Percentiles rank a stretch among this genome's conserved stretches.
These are phyloP conservation scores for Halocaridina rubra DNA, from an alignment of 2,888 invertebrate species.

Conservation along the genomic window DNA sequence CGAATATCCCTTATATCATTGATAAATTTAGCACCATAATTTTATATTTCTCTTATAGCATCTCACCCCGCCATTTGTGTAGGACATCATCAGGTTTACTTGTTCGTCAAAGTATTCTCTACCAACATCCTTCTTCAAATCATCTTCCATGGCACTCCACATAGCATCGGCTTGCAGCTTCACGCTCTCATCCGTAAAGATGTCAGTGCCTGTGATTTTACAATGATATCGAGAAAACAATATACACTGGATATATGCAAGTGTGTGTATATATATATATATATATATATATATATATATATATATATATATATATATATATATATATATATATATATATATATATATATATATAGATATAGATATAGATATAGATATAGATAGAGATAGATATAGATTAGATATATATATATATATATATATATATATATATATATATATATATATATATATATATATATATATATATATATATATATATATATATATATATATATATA, in stretches of 20 bases:
- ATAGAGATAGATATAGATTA: too few relatives aligned
- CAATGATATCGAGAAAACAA: too few relatives aligned
- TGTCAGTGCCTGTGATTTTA: not conserved
- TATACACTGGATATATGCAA: too few relatives aligned
- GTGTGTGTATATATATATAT: too few relatives aligned
- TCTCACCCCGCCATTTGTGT: not conserved
- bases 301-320: not conserved
- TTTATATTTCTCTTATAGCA: too few relatives aligned
- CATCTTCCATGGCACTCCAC: not conserved
- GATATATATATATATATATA: not conserved
- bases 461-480: too few relatives aligned
- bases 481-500: not conserved
- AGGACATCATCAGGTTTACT: not conserved
- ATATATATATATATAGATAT: not conserved
- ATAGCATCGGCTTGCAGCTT: not conserved
- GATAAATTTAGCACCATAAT: too few relatives aligned
- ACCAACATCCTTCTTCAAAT: not conserved
- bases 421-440: not conserved
- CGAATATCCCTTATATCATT: too few relatives aligned
- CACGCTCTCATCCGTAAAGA: not conserved
- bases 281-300: not conserved
- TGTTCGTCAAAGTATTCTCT: not conserved
- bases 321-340: not conserved
- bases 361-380: not conserved
- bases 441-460: not conserved